Evolutionary conservation across 2,113 vertebrate genomes (phyloP), one percentile per base, ranked within the genome.

Genomic region (Apaloderma vittatum): DNA sequence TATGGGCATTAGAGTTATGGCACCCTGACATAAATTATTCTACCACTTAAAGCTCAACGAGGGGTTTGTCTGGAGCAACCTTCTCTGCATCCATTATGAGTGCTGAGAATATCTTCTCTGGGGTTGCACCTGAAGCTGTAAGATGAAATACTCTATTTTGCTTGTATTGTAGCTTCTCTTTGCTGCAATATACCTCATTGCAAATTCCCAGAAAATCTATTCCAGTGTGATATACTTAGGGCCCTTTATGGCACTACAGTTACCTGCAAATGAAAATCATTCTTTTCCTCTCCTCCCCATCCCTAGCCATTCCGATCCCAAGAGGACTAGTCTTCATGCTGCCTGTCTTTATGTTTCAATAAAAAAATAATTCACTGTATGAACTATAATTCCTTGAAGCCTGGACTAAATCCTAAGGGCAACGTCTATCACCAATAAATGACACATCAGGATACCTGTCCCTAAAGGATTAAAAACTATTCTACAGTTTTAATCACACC

Each of bases 401-500:
- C 85, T 59, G 9, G 9, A 84, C 62, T 20, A 63, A 96, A 40
- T 76, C 66, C 94, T 96, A 66, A 92, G 89, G 90, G 77, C 83
- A 91, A 88, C 86, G 61, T 59, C 81, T 86, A 51, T 65, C 16
- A 12, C n/a, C 46, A 88, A 7, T 36, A 94, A 93, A 86, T 26
- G 62, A 92, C 79, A 76, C 40, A 79, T 88, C 77, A 81, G 70
- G 93, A 95, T 92, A 90, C 24, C 67, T 49, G 57, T 68, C 90
- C 83, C 58, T n/a, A 67, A 93, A 62, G 49, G 71, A 96, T 86
- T 86, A 40, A 62, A 93, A 92, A 92, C 49, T 73, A 48, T 5
- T 78, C 78, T 45, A 55, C 7, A 48, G 67, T 86, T 96, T 95
- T 92, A 96, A 96, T 94, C 82, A 94, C 54, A 93, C 57, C 73